Evolutionary conservation across 2,797 vertebrate genomes (phyloP).

Genomic region (Typhlichthys eigenmanni): DNA sequence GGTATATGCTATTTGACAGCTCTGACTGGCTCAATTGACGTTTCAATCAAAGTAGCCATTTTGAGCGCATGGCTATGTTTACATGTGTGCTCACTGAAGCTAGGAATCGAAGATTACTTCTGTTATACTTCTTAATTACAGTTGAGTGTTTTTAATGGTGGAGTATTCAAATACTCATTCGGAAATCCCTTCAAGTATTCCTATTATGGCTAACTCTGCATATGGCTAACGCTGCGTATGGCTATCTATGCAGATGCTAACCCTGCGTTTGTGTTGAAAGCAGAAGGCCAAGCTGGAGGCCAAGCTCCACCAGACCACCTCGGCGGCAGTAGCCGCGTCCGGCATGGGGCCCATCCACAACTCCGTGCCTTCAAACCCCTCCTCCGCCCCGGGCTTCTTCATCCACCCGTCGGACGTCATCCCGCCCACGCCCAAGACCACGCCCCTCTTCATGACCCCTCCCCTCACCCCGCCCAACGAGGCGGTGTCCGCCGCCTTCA

Average conservation of each 20-base stretch:
- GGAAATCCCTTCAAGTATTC: no score
- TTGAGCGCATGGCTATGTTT: no score
- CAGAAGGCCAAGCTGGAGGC: constrained; percentile 99
- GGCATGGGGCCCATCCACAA: constrained; percentile 91
- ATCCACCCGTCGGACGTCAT: constrained; percentile 98
- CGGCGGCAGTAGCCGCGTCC: constrained; percentile 82
- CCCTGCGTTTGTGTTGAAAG: constrained; percentile 34
- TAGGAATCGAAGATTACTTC: no score
- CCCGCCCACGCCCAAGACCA: constrained; percentile 98
- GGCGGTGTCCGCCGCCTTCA: constrained; percentile 94
- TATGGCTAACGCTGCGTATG: no score
- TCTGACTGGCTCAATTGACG: no score
- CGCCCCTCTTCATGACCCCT: constrained; percentile 98
- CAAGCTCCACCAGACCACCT: constrained; percentile 97
- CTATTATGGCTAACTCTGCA: no score
- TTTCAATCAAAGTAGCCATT: no score
- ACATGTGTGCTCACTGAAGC: no score
- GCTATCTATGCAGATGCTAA: not conserved
- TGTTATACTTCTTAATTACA: no score
- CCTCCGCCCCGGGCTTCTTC: constrained; percentile 94
- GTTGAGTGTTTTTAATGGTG: no score
- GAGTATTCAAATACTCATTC: no score
- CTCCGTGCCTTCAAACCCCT: constrained; percentile 94
- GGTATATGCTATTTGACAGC: no score
- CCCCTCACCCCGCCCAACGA: constrained; percentile 98